Percentiles rank a stretch among this genome's conserved stretches.
These are phyloP conservation scores for Harpegnathos saltator DNA, from an alignment of 1,140 invertebrate species.

Conservation along the genomic window DNA sequence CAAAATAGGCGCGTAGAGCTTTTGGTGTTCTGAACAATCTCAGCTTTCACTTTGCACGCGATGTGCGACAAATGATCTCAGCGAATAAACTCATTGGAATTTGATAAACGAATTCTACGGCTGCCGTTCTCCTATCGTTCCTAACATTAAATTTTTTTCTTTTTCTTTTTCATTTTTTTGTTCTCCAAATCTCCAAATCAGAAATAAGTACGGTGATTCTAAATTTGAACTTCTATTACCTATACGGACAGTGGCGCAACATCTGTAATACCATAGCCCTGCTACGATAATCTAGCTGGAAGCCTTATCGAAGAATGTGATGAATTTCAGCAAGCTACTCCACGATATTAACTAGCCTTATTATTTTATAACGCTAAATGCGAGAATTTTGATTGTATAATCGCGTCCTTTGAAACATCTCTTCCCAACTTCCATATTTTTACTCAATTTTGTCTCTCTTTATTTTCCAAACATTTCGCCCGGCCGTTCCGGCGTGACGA, in stretches of 20 bases:
- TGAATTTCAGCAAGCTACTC: neutral
- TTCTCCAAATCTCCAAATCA: constrained; percentile 9
- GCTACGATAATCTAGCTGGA: neutral
- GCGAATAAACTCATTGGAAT: constrained; percentile 35
- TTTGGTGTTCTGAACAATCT: constrained; percentile 19
- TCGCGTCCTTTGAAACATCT: neutral
- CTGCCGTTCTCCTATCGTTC: neutral
- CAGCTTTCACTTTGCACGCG: constrained; percentile 11
- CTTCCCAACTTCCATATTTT: neutral
- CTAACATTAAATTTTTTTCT: neutral
- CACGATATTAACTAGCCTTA: neutral
- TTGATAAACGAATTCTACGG: neutral
- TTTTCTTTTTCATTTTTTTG: neutral
- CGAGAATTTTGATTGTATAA: constrained; percentile 28
- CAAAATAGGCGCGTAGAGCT: constrained; percentile 37
- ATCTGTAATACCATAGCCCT: neutral
- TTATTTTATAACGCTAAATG: neutral
- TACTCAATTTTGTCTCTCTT: neutral
- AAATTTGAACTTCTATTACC: constrained; percentile 34
- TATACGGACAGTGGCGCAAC: constrained; percentile 35
- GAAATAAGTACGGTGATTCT: constrained; percentile 17
- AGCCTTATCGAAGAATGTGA: neutral
- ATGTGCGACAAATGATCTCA: constrained; percentile 7
- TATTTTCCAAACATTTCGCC: neutral
- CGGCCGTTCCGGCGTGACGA: neutral